Percentiles rank a stretch among this genome's conserved stretches.
Conservation (phyloP, 2,888 invertebrate genomes). For the Drosophila helvetica region DNA sequence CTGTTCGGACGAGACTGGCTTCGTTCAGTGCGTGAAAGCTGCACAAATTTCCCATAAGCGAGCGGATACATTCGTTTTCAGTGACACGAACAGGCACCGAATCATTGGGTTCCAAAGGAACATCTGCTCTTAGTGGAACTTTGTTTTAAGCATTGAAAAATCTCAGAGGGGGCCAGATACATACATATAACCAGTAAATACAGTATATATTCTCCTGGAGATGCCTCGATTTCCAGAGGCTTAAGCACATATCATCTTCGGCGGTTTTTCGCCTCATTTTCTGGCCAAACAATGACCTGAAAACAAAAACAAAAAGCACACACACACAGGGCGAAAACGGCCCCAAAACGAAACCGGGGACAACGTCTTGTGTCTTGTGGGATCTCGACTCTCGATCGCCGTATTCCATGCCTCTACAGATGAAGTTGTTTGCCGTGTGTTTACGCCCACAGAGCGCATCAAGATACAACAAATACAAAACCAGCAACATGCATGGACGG, state of each 20-base stretch:
- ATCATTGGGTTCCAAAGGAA: too few species aligned
- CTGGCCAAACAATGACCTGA: constrained; percentile 13
- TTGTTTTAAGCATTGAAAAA: too few species aligned
- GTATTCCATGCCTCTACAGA: not conserved
- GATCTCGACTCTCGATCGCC: constrained; percentile 6
- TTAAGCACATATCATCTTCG: too few species aligned
- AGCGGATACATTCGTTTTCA: not conserved
- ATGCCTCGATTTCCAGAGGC: not conserved
- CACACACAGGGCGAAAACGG: not conserved
- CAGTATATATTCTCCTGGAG: not conserved
- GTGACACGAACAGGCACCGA: too few species aligned
- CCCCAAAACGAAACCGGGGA: constrained; percentile 13
- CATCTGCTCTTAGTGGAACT: not conserved
- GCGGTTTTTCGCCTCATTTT: not conserved
- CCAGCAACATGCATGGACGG: not conserved
- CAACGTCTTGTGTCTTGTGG: constrained; percentile 12
- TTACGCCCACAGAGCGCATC: constrained; percentile 33
- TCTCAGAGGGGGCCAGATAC: too few species aligned
- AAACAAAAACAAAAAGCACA: not conserved
- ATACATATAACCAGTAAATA: too few species aligned
- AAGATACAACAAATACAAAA: constrained; percentile 8
- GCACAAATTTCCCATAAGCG: too few species aligned
- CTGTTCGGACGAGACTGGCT: too few species aligned
- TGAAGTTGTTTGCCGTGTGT: constrained; percentile 31
- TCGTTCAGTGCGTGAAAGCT: too few species aligned